Evolutionary conservation across 2,888 invertebrate species (phyloP).

Genomic region (Scrobipalpa costella): DNA sequence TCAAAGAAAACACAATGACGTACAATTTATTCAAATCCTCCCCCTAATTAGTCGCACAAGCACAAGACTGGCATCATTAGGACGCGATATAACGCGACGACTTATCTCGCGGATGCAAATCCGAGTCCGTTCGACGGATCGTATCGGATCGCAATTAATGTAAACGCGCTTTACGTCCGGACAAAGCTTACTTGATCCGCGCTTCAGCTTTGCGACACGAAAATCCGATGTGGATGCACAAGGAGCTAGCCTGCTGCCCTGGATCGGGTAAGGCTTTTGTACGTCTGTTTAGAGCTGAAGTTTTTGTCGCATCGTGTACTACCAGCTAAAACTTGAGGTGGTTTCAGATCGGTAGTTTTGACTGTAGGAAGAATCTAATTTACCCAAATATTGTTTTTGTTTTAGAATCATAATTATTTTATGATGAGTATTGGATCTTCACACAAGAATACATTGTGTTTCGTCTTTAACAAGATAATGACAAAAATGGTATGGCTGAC

Average conservation of each 20-base stretch:
- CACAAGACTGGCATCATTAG: slow-evolving; percentile 21
- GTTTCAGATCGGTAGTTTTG: too few species aligned
- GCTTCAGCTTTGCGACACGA: slow-evolving; percentile 69
- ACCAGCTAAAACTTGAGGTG: too few species aligned
- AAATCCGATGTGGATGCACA: slow-evolving; percentile 59
- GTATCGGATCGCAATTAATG: slow-evolving; percentile 75
- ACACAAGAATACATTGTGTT: too few species aligned
- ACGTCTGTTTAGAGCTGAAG: not conserved
- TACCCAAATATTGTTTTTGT: too few species aligned
- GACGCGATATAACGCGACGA: slow-evolving; percentile 26
- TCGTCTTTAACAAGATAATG: too few species aligned
- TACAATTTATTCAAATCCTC: not conserved
- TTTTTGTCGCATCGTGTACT: not conserved
- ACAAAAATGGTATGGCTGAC: too few species aligned
- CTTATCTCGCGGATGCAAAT: slow-evolving; percentile 40
- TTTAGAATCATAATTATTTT: too few species aligned
- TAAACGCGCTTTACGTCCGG: slow-evolving; percentile 60
- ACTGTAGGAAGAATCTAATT: too few species aligned
- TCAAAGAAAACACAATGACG: not conserved
- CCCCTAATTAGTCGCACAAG: slow-evolving; percentile 12
- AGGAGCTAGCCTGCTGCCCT: slow-evolving; percentile 35
- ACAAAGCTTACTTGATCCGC: slow-evolving; percentile 71
- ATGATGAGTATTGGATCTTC: too few species aligned
- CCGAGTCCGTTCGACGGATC: slow-evolving; percentile 43
- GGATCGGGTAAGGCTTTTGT: slow-evolving; percentile 19